Base-by-base conservation (phyloP, 2,888 invertebrate genomes). In the Oasisia sp. region DNA sequence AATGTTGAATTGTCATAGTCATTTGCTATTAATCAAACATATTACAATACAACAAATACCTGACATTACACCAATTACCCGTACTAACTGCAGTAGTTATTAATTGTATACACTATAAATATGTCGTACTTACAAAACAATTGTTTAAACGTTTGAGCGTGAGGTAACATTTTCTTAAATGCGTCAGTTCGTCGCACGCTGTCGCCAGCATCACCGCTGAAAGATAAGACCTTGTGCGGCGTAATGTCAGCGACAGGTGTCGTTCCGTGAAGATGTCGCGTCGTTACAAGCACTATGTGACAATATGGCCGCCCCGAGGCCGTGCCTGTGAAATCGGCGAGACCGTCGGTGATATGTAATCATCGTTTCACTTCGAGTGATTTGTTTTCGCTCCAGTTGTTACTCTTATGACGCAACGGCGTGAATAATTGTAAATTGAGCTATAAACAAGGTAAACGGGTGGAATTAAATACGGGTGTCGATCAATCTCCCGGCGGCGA, bases 381-480 rank as follows among this genome's bases (percentile, higher is more conserved):
- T 74, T 74, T 74, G 19, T 74, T 19, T 27, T 74, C 74, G 1
- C 4, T 2, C 27, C 74, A 7, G 14, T 74, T 19, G 74, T 74
- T 74, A 27, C 74, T 27, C 74, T 74, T 74, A 27, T 74, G 74
- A 74, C 74, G 74, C 74, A 74, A 74, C 74, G 74, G n/a, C 74
- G 74, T n/a, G 74, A 74, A 74, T 74, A n/a, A 74, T 74, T 74
- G 14, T 74, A 74, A 74, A 74, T 74, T 74, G 74, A n/a, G 74
- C 74, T 74, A n/a, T 74, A 74, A 74, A 74, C 7, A 74, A 74
- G 74, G 74, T 74, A 74, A 74, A 74, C n/a, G 74, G 74, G 74
- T 74, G 27, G 27, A 74, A 74, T 27, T 74, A 74, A 74, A 74
- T 74, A 74, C 19, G 74, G 74, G 74, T 74, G 74, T 74, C 74